Percentiles rank a stretch among this genome's conserved stretches.
phyloP scores from a whole-genome alignment of 2,888 invertebrate genomes.

The Sarcophaga subvicina region DNA sequence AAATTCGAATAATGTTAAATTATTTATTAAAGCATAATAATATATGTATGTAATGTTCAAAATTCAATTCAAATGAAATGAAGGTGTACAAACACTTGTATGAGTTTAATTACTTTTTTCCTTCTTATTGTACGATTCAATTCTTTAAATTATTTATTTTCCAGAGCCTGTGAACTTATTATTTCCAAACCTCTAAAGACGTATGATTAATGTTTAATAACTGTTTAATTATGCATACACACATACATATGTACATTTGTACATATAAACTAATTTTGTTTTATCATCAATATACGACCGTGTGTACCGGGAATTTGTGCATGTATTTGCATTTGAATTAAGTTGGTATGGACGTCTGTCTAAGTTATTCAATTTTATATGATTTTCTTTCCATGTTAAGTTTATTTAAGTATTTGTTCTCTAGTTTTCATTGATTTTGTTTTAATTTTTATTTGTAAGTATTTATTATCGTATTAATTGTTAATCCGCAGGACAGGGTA shows the following conservation, averaged over 20 bases:
- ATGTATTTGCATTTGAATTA: not conserved
- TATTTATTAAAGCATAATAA: too few species aligned
- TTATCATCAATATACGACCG: not conserved
- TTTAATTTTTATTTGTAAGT: too few species aligned
- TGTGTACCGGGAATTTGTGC: not conserved
- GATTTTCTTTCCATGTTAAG: not conserved
- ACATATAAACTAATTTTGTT: not conserved
- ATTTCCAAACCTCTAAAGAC: not conserved
- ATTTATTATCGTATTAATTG: slow-evolving; percentile 9
- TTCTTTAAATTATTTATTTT: slow-evolving; percentile 18
- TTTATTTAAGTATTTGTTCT: not conserved
- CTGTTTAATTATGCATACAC: slow-evolving; percentile 10
- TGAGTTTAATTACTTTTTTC: too few species aligned
- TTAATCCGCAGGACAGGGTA: not conserved
- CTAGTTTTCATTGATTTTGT: not conserved
- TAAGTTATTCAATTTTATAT: not conserved
- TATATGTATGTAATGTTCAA: too few species aligned
- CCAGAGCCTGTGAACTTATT: slow-evolving; percentile 2
- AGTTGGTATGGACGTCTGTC: not conserved
- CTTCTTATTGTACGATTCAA: too few species aligned
- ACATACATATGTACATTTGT: not conserved
- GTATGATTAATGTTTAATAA: slow-evolving; percentile 26
- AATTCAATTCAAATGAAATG: too few species aligned
- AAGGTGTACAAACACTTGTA: too few species aligned
- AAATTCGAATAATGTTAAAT: too few species aligned